A percentile compares a stretch with the other conserved stretches of the same genome.
phyloP scores from a whole-genome alignment of 2,888 invertebrate genomes.

The Macroteleia sp. region DNA sequence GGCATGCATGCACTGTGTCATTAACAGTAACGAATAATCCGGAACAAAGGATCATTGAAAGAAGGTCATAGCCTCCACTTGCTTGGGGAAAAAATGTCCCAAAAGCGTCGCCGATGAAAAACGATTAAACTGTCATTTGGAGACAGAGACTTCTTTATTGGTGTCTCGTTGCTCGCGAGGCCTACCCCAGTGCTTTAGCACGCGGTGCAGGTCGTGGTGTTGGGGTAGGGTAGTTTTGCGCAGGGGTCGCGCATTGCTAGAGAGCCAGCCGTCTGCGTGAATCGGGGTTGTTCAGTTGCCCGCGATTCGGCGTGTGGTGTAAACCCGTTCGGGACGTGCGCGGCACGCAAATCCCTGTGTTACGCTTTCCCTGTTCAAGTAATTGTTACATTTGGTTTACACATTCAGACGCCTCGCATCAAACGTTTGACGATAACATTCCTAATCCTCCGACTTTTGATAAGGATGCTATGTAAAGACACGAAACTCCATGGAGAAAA shows the following conservation, averaged over 20 bases:
- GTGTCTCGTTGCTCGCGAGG: too few relatives aligned
- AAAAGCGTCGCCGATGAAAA: too few relatives aligned
- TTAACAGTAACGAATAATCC: not conserved
- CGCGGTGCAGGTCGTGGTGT: too few relatives aligned
- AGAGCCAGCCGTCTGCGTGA: conserved; percentile 58
- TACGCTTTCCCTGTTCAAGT: conserved; percentile 35
- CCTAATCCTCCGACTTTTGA: not conserved
- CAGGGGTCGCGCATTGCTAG: conserved; percentile 60
- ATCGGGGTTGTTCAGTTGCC: conserved; percentile 65
- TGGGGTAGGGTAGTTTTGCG: too few relatives aligned
- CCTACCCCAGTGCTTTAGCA: too few relatives aligned
- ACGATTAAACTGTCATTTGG: too few relatives aligned
- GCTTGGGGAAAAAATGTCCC: too few relatives aligned
- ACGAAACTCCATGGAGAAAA: not conserved
- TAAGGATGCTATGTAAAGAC: conserved; percentile 9
- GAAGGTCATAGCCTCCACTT: too few relatives aligned
- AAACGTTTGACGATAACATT: too few relatives aligned
- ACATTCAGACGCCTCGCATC: not conserved
- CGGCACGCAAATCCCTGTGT: conserved; percentile 30
- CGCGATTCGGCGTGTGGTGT: conserved; percentile 66
- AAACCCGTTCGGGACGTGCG: conserved; percentile 44
- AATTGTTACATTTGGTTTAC: conserved; percentile 10
- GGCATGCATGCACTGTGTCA: too few relatives aligned
- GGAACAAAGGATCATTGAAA: too few relatives aligned
- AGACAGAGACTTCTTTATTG: too few relatives aligned